A percentile compares a stretch with the other conserved stretches of the same genome.
Evolutionary conservation across 2,888 invertebrate species (phyloP).

Genomic region (Psococerastis gibbosa): DNA sequence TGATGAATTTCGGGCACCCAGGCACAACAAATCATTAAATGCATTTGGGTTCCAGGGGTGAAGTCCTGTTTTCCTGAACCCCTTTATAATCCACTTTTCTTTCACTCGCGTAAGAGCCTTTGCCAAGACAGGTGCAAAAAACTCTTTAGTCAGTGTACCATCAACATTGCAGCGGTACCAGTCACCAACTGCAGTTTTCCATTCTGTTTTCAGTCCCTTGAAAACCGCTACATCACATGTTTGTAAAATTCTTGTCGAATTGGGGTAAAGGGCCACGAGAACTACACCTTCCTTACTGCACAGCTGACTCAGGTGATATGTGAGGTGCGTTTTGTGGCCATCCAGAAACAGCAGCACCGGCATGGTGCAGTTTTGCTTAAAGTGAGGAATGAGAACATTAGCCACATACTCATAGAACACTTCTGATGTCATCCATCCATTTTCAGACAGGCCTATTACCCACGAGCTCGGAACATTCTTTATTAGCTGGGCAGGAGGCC

Average conservation of each 20-base stretch:
- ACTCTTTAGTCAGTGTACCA: too few species aligned
- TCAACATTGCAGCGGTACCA: too few species aligned
- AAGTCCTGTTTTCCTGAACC: too few species aligned
- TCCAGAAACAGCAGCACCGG: conserved; percentile 14
- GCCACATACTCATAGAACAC: conserved; percentile 18
- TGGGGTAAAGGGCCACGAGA: background rate
- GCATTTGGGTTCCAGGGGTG: too few species aligned
- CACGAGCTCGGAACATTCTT: conserved; percentile 17
- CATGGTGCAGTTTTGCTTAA: conserved; percentile 12
- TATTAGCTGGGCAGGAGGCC: conserved; percentile 17
- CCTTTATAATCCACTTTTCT: too few species aligned
- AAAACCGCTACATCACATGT: background rate
- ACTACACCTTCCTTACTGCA: conserved; percentile 10
- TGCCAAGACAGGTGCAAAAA: too few species aligned
- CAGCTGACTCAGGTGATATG: conserved; percentile 16
- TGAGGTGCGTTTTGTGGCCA: conserved; percentile 17
- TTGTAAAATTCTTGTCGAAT: background rate
- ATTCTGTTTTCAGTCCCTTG: background rate
- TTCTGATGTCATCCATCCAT: conserved; percentile 20
- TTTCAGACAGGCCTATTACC: conserved; percentile 17
- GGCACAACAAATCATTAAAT: too few species aligned
- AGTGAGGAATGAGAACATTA: conserved; percentile 16
- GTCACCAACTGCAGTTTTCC: background rate
- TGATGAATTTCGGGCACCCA: too few species aligned
- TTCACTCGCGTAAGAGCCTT: too few species aligned